phyloP scores from a whole-genome alignment of 2,888 invertebrate species.

The Teleogryllus oceanicus region DNA sequence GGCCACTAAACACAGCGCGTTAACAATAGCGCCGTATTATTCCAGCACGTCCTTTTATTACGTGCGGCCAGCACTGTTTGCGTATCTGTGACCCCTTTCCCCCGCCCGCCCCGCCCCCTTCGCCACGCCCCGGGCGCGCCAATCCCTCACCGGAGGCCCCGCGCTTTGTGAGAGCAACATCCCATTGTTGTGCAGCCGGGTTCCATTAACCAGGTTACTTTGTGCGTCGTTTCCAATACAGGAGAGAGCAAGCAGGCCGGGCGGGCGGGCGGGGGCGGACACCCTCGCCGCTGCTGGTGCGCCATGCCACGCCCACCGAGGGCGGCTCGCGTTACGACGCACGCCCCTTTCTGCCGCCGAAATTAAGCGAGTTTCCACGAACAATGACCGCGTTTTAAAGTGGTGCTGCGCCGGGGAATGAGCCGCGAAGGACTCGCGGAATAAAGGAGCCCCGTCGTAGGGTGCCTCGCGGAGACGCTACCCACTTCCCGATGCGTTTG shows the following conservation, averaged over 20 bases:
- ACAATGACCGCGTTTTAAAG: conserved; percentile 2
- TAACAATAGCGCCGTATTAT: conserved; percentile 24
- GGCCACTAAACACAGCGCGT: conserved; percentile 11
- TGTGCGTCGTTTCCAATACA: conserved; percentile 18
- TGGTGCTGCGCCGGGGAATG: neutral
- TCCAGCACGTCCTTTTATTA: conserved; percentile 29
- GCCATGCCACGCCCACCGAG: neutral
- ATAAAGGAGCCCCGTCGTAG: no score
- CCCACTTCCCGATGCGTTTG: no score
- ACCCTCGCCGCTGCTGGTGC: neutral
- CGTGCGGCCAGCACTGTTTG: conserved; percentile 27
- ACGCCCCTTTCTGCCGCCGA: conserved; percentile 18
- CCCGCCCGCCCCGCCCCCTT: neutral
- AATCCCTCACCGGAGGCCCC: neutral
- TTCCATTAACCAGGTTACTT: conserved; percentile 26
- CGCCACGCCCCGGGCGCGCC: neutral
- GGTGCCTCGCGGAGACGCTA: no score
- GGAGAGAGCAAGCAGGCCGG: neutral
- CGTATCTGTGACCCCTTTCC: conserved; percentile 29
- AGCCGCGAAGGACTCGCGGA: neutral
- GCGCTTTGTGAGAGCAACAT: conserved; percentile 24
- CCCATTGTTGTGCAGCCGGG: conserved; percentile 25
- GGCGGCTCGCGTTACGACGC: neutral
- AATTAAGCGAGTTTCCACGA: conserved; percentile 4
- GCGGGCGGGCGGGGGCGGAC: neutral